These are phyloP conservation scores for Pseudomyrmex pallidus DNA, from an alignment of 1,140 invertebrate genomes.

Conservation along the genomic window DNA sequence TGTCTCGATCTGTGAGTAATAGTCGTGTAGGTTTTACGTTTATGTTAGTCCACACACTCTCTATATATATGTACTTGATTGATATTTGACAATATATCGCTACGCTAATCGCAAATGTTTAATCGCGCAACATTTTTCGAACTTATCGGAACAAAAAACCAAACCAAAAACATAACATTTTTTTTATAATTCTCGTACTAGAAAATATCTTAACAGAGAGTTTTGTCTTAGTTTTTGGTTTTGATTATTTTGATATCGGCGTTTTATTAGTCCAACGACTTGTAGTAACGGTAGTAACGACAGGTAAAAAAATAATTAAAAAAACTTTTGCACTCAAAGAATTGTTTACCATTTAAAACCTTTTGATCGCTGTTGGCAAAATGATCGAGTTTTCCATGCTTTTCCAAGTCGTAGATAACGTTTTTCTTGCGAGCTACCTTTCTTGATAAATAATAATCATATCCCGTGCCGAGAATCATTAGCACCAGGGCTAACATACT, in stretches of 20 bases:
- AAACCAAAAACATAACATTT: no score
- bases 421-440: slow-evolving; percentile 71
- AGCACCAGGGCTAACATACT: slow-evolving; percentile 86
- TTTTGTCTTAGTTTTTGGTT: no score
- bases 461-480: slow-evolving; percentile 86
- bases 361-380: slow-evolving; percentile 76
- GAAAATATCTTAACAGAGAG: no score
- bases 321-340: background rate
- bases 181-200: no score
- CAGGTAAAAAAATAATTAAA: background rate
- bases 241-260: background rate
- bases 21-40: slow-evolving; percentile 24
- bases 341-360: slow-evolving; percentile 76
- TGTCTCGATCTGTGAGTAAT: slow-evolving; percentile 65
- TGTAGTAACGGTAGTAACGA: background rate
- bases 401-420: slow-evolving; percentile 80
- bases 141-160: background rate
- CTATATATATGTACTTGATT: no score
- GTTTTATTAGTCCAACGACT: background rate
- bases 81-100: background rate
- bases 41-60: background rate
- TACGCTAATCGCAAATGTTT: background rate
- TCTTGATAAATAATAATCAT: slow-evolving; percentile 81
- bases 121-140: background rate
- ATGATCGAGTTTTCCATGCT: slow-evolving; percentile 81